Percentiles rank a stretch among this genome's conserved stretches.
Conservation (phyloP, 2,797 vertebrate species). For the Bucorvus abyssinicus region DNA sequence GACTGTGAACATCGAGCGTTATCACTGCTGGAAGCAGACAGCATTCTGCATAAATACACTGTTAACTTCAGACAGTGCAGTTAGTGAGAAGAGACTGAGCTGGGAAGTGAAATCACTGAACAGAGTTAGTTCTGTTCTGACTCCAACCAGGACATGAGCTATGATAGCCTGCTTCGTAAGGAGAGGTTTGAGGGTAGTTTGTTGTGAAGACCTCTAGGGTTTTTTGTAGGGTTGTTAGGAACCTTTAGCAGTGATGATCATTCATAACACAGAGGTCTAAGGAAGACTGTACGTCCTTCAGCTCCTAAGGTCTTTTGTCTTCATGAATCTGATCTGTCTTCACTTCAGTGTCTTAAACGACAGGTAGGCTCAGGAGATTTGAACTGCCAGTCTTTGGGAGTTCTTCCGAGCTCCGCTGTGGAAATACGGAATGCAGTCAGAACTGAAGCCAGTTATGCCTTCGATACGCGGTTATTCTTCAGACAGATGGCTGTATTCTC, state of each 20-base stretch:
- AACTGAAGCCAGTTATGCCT: not conserved
- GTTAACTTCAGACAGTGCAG: too few relatives aligned
- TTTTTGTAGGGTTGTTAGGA: not conserved
- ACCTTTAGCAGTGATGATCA: not conserved
- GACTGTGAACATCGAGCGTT: too few relatives aligned
- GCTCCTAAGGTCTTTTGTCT: not conserved
- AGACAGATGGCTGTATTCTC: not conserved
- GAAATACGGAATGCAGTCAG: not conserved
- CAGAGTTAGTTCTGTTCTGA: too few relatives aligned
- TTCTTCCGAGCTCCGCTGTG: not conserved
- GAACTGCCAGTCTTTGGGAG: not conserved
- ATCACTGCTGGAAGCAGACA: too few relatives aligned
- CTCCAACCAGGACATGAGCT: too few relatives aligned
- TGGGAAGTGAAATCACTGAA: too few relatives aligned
- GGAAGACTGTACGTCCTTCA: not conserved
- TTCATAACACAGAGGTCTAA: not conserved
- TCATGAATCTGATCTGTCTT: not conserved
- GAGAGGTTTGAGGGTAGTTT: too few relatives aligned
- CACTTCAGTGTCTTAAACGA: not conserved
- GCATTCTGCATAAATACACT: too few relatives aligned
- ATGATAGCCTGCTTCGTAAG: too few relatives aligned
- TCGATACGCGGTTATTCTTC: not conserved
- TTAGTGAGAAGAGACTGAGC: too few relatives aligned
- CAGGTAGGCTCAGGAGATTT: not conserved
- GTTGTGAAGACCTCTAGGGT: not conserved